These are phyloP conservation scores for Hippoglossus stenolepis DNA, from an alignment of 2,113 vertebrate species.

Conservation along the genomic window DNA sequence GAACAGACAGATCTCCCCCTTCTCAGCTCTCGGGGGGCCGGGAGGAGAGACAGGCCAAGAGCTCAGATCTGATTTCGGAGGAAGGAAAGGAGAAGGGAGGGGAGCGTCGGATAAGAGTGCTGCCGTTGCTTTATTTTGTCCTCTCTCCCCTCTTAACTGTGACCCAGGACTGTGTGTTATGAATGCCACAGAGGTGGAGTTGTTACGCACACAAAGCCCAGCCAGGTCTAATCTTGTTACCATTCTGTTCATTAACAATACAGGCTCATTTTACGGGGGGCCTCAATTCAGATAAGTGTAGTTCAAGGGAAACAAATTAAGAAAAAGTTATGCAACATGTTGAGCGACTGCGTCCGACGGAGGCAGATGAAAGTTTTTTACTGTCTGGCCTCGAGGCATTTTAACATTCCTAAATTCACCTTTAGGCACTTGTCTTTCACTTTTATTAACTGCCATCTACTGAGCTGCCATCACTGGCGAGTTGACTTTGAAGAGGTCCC, in stretches of 20 bases:
- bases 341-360: conserved; percentile 13
- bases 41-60: conserved; percentile 64
- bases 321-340: conserved; percentile 23
- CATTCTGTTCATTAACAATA: conserved; percentile 71
- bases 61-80: conserved; percentile 75
- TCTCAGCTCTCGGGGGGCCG: conserved; percentile 50
- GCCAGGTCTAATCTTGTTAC: conserved; percentile 68
- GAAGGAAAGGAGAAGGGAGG: conserved; percentile 80
- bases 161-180: conserved; percentile 61
- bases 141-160: conserved; percentile 54
- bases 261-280: conserved; percentile 39
- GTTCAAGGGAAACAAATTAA: conserved; percentile 46
- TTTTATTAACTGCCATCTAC: conserved; percentile 20
- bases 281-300: conserved; percentile 43
- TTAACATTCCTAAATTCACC: conserved; percentile 35
- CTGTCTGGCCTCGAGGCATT: conserved; percentile 8
- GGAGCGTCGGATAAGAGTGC: conserved; percentile 72
- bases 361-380: conserved; percentile 10
- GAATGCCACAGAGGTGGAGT: conserved; percentile 70
- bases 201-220: conserved; percentile 62
- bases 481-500: conserved; percentile 45
- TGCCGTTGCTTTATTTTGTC: conserved; percentile 69
- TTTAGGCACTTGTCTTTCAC: conserved; percentile 3
- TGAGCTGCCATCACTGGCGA: background rate
- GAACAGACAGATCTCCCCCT: conserved; percentile 66